Evolutionary conservation across 2,888 invertebrate species (phyloP).

Genomic region (Pyrrhia umbra): DNA sequence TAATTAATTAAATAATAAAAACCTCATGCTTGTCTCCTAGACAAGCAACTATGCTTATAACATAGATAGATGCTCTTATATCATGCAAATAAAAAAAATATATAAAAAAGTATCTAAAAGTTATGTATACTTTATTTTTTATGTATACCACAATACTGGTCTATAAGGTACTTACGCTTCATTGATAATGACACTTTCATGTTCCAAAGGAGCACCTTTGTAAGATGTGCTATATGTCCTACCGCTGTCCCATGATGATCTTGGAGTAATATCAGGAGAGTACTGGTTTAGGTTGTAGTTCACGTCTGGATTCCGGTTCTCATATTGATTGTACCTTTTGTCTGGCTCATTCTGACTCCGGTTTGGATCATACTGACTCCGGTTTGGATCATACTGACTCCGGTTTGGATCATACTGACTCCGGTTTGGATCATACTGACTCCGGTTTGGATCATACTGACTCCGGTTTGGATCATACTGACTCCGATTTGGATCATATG

Average conservation of each 20-base stretch:
- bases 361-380: conserved; percentile 43
- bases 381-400: conserved; percentile 41
- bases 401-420: conserved; percentile 38
- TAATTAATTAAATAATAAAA: too few species aligned
- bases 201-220: conserved; percentile 77
- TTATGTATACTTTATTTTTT: too few species aligned
- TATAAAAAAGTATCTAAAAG: background rate
- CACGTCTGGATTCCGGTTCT: conserved; percentile 65
- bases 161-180: conserved; percentile 86
- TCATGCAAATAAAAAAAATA: too few species aligned
- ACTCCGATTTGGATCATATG: conserved; percentile 59
- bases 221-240: conserved; percentile 73
- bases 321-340: conserved; percentile 69
- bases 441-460: conserved; percentile 44
- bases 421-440: conserved; percentile 47
- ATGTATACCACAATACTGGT: background rate
- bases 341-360: conserved; percentile 43
- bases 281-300: conserved; percentile 72
- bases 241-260: conserved; percentile 78
- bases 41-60: too few species aligned
- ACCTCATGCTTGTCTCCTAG: too few species aligned
- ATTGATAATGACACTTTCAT: conserved; percentile 88
- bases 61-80: too few species aligned
- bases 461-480: conserved; percentile 71
- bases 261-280: conserved; percentile 74